A percentile compares a stretch with the other conserved stretches of the same genome.
Conservation (phyloP, 2,888 invertebrate species). For the Tenthredo mesomela region DNA sequence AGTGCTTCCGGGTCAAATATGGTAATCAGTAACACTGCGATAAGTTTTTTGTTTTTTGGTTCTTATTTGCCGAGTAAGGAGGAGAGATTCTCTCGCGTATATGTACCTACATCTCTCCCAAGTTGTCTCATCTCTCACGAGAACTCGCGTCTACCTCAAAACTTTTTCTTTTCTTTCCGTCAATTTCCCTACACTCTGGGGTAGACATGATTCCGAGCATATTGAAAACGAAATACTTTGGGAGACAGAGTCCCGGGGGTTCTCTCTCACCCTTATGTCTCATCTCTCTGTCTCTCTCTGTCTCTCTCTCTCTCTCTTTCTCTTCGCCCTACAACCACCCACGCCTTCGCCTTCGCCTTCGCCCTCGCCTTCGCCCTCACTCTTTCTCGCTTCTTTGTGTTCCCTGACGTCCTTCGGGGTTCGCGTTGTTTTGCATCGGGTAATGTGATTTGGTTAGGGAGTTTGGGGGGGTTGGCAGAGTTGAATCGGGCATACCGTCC, state of each 20-base stretch:
- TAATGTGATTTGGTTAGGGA: conserved; percentile 48
- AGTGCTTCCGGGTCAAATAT: background rate
- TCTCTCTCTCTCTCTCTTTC: background rate
- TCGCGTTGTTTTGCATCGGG: conserved; percentile 49
- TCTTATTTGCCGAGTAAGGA: background rate
- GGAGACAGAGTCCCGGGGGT: conserved; percentile 34
- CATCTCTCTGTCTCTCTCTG: background rate
- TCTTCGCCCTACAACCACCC: background rate
- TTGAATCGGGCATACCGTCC: conserved; percentile 5
- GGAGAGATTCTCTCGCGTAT: background rate
- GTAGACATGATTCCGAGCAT: conserved; percentile 46
- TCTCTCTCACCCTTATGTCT: background rate
- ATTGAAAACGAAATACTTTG: conserved; percentile 50
- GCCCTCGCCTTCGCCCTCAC: conserved; percentile 17
- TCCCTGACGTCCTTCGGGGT: conserved; percentile 34
- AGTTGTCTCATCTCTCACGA: conserved; percentile 13
- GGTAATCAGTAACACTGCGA: background rate
- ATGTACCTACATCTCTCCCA: too few species aligned
- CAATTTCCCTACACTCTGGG: conserved; percentile 50
- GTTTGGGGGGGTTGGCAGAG: background rate
- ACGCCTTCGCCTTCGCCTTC: background rate
- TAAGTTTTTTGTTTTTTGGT: background rate
- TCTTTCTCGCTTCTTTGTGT: conserved; percentile 39
- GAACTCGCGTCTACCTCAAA: background rate
- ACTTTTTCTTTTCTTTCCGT: conserved; percentile 22